Conservation (phyloP, 2,888 invertebrate genomes). For the Polyommatus icarus region DNA sequence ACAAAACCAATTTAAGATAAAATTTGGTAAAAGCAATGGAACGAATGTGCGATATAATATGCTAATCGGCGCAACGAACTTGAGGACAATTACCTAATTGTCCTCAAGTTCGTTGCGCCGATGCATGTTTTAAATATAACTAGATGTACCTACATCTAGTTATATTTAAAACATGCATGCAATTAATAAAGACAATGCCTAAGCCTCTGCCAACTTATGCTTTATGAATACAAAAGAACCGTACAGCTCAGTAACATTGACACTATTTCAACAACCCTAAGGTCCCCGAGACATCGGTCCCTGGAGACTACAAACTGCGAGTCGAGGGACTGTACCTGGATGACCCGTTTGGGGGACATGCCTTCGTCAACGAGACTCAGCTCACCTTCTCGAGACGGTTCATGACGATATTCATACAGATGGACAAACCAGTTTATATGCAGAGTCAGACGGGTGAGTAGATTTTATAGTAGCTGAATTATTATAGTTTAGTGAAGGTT, state of each 20-base stretch:
- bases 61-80: too few species aligned
- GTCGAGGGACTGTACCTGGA: conserved; percentile 90
- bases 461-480: too few species aligned
- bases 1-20: too few species aligned
- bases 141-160: too few species aligned
- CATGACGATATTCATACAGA: conserved; percentile 97
- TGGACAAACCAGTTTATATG: conserved; percentile 97
- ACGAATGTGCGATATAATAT: too few species aligned
- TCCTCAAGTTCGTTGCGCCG: too few species aligned
- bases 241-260: background rate
- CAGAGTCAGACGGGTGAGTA: conserved; percentile 89
- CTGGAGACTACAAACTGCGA: conserved; percentile 90
- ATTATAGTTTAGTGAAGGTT: too few species aligned
- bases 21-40: too few species aligned
- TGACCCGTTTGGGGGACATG: conserved; percentile 89
- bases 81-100: too few species aligned
- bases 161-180: background rate
- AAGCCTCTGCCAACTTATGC: background rate
- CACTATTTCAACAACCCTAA: conserved; percentile 47
- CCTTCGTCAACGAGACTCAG: conserved; percentile 93
- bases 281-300: conserved; percentile 91
- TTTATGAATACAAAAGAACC: background rate
- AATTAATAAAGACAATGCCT: background rate
- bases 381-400: conserved; percentile 93
- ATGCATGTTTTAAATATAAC: too few species aligned